Percentiles rank a stretch among this genome's conserved stretches.
phyloP scores from a whole-genome alignment of 2,113 vertebrate genomes.

The Melanotaenia duboulayi region DNA sequence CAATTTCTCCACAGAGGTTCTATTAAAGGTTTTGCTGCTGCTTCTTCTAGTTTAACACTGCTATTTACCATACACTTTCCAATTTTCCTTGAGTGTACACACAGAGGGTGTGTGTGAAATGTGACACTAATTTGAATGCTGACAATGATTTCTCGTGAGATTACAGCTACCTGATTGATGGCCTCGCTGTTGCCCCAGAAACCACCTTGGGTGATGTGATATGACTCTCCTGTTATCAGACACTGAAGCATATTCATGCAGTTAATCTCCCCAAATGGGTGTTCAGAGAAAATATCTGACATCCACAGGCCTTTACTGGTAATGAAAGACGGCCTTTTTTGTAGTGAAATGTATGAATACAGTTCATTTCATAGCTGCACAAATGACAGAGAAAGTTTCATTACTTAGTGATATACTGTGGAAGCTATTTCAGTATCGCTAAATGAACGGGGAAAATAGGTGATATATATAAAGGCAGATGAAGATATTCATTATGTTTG shows the following conservation, averaged over 20 bases:
- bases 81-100: conserved; percentile 26
- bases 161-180: conserved; percentile 77
- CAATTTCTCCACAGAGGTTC: no score
- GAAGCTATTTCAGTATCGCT: not conserved
- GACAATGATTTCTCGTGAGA: conserved; percentile 66
- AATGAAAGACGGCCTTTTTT: conserved; percentile 63
- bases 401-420: conserved; percentile 15
- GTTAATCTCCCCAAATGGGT: conserved; percentile 76
- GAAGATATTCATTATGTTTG: not conserved
- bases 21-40: no score
- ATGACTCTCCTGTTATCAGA: conserved; percentile 71
- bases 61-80: conserved; percentile 47
- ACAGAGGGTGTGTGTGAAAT: conserved; percentile 49
- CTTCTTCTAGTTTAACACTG: conserved; percentile 12
- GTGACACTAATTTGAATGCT: conserved; percentile 77
- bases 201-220: conserved; percentile 76
- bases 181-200: conserved; percentile 73
- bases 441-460: not conserved
- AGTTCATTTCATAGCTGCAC: conserved; percentile 45
- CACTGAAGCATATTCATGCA: conserved; percentile 75
- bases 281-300: conserved; percentile 50
- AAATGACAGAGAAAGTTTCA: conserved; percentile 39
- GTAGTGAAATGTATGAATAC: conserved; percentile 42
- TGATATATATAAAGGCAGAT: conserved; percentile 3
- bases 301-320: conserved; percentile 54